These are phyloP conservation scores for Desoria tigrina DNA, from an alignment of 2,888 invertebrate species.

Conservation along the genomic window DNA sequence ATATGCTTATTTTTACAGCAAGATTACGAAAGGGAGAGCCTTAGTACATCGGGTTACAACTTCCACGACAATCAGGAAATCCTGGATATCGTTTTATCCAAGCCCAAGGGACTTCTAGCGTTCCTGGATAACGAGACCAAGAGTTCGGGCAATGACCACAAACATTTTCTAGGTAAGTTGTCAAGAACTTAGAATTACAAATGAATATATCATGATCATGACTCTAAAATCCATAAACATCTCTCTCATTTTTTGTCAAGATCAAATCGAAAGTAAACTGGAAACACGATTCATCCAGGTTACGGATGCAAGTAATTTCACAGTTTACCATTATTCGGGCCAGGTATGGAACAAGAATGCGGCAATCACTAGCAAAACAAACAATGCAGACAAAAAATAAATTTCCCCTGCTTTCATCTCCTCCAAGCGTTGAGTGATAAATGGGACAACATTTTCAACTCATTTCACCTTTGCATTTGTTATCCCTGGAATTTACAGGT, in stretches of 20 bases:
- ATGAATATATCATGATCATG: background rate
- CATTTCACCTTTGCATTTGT: constrained; percentile 2
- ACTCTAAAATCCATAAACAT: constrained; percentile 11
- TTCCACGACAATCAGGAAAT: constrained; percentile 87
- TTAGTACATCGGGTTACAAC: constrained; percentile 69
- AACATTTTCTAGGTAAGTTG: constrained; percentile 70
- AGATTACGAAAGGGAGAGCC: constrained; percentile 79
- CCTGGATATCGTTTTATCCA: constrained; percentile 82
- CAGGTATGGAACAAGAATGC: constrained; percentile 61
- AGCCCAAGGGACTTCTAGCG: constrained; percentile 78
- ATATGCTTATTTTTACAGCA: constrained; percentile 56
- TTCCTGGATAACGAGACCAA: constrained; percentile 86
- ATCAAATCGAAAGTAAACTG: constrained; percentile 33
- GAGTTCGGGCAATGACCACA: constrained; percentile 66
- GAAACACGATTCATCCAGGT: constrained; percentile 39
- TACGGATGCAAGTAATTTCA: constrained; percentile 65
- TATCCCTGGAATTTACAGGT: constrained; percentile 45
- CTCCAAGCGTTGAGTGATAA: constrained; percentile 18
- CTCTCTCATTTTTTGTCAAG: constrained; percentile 22
- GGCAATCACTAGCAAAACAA: background rate
- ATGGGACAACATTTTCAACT: constrained; percentile 23
- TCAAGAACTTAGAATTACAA: background rate
- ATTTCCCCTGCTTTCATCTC: background rate
- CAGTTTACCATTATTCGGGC: constrained; percentile 87
- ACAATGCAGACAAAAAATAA: no score